A percentile compares a stretch with the other conserved stretches of the same genome.
phyloP scores from a whole-genome alignment of 2,113 vertebrate species.

The Nycticorax nycticorax region DNA sequence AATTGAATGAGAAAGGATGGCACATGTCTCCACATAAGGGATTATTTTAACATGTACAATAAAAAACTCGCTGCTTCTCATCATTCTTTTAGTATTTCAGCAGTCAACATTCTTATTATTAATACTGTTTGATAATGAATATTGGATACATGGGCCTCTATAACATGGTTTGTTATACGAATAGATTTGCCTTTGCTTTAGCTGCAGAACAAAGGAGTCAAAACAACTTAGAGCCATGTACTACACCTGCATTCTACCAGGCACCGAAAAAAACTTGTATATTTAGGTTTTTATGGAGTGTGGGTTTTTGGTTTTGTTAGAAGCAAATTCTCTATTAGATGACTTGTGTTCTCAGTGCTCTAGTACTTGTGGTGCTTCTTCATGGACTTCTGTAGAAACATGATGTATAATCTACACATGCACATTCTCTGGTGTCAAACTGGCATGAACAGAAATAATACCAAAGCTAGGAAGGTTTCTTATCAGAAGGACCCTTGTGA shows the following conservation, averaged over 20 bases:
- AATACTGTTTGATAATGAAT: not conserved
- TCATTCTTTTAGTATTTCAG: not conserved
- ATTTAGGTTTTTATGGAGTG: not conserved
- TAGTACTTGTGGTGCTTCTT: not conserved
- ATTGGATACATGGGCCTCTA: not conserved
- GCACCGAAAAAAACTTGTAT: not conserved
- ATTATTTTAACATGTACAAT: not conserved
- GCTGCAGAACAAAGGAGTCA: not conserved
- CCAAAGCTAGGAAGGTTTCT: not conserved
- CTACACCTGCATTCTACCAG: not conserved
- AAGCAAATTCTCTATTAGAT: not conserved
- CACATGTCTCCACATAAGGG: not conserved
- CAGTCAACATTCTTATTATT: not conserved
- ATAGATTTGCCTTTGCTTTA: not conserved
- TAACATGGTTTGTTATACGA: accelerated
- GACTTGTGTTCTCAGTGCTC: not conserved
- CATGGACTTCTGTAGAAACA: not conserved
- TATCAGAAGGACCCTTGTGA: not conserved
- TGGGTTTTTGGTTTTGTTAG: not conserved
- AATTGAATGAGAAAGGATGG: not conserved
- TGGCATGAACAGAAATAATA: not conserved
- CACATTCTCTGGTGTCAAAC: not conserved
- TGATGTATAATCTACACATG: not conserved
- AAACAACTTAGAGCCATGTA: not conserved
- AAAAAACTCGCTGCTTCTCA: not conserved